phyloP scores from a whole-genome alignment of 1,140 invertebrate genomes.

The Cotesia typhae region DNA sequence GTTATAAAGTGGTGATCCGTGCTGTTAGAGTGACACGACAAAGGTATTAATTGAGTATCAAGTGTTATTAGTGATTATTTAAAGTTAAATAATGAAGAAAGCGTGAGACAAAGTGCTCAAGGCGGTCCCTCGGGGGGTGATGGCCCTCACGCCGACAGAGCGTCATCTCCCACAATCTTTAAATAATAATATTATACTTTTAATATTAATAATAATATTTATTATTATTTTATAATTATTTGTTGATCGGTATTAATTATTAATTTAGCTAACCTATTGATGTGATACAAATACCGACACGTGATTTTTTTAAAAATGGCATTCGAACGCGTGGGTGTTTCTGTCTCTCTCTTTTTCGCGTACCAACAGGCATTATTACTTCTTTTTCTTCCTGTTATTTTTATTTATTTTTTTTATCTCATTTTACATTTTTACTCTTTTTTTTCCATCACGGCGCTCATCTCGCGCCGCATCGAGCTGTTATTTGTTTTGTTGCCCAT shows the following conservation, averaged over 20 bases:
- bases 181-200: conserved; percentile 4
- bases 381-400: conserved; percentile 1
- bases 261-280: conserved; percentile 49
- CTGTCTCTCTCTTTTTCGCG: conserved; percentile 38
- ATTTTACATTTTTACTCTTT: conserved; percentile 4
- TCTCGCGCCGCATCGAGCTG: conserved; percentile 28
- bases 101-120: conserved; percentile 51
- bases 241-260: conserved; percentile 14
- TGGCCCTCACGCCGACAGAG: conserved; percentile 53
- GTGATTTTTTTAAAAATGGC: conserved; percentile 38
- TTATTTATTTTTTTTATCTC: neutral
- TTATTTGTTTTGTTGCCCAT: conserved; percentile 51
- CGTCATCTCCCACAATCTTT: conserved; percentile 53
- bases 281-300: conserved; percentile 31
- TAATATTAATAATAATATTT: conserved; percentile 30
- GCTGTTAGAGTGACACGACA: conserved; percentile 4
- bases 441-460: conserved; percentile 27
- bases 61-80: conserved; percentile 29
- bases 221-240: conserved; percentile 44
- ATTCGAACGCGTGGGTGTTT: conserved; percentile 39
- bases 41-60: neutral
- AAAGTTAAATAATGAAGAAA: conserved; percentile 11
- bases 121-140: conserved; percentile 55
- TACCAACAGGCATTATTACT: conserved; percentile 25
- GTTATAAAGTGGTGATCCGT: conserved; percentile 47